phyloP scores from a whole-genome alignment of 1,140 invertebrate genomes.

The Halictus rubicundus region DNA sequence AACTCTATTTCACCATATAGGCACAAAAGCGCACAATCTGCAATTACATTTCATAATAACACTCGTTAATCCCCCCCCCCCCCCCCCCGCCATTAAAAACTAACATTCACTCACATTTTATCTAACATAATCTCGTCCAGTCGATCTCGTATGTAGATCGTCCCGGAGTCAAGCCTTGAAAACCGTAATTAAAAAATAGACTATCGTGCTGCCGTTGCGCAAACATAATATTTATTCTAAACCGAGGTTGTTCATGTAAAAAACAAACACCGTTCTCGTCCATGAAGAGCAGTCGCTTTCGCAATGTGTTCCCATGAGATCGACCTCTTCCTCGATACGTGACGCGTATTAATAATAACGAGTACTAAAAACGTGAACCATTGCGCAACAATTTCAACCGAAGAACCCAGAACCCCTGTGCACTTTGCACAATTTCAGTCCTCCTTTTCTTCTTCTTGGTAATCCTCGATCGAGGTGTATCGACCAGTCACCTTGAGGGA shows the following conservation, averaged over 20 bases:
- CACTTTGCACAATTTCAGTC: too few relatives aligned
- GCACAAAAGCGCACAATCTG: too few relatives aligned
- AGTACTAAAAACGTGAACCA: too few relatives aligned
- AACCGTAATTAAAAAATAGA: background rate
- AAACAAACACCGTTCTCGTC: background rate
- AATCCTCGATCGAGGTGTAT: too few relatives aligned
- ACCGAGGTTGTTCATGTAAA: background rate
- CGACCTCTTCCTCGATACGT: slow-evolving; percentile 8
- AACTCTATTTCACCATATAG: too few relatives aligned
- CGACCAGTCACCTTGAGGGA: too few relatives aligned
- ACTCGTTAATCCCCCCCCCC: too few relatives aligned
- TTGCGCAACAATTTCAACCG: background rate
- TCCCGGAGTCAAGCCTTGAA: background rate
- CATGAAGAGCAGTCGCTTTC: background rate
- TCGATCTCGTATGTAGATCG: background rate
- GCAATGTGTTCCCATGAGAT: slow-evolving; percentile 7
- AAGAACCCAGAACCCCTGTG: background rate
- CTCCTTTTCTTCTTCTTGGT: too few relatives aligned
- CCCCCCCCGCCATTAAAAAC: too few relatives aligned
- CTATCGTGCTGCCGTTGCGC: background rate
- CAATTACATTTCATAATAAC: too few relatives aligned
- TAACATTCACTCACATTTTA: background rate
- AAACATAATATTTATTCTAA: background rate
- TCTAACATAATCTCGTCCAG: background rate
- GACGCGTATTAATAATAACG: slow-evolving; percentile 13